Conservation (phyloP, 2,888 invertebrate species). For the Melinaea marsaeus region DNA sequence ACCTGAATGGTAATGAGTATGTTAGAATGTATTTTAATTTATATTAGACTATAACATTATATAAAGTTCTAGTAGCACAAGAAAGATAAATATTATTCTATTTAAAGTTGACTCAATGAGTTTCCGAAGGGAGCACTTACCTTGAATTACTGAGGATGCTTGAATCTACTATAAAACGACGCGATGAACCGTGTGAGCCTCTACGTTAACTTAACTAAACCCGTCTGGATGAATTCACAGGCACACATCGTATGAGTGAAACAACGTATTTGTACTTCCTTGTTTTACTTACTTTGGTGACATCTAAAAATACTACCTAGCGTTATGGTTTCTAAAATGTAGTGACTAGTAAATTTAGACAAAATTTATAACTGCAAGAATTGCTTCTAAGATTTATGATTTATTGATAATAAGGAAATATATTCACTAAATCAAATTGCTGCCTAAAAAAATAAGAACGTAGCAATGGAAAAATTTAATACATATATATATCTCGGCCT, state of each 20-base stretch:
- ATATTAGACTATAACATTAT: neutral
- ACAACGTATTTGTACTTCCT: slow-evolving; percentile 10
- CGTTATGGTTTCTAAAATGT: too few relatives aligned
- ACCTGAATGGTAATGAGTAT: too few relatives aligned
- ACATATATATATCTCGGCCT: too few relatives aligned
- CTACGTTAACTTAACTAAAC: slow-evolving; percentile 51
- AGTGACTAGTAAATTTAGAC: too few relatives aligned
- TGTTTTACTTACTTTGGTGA: slow-evolving; percentile 4
- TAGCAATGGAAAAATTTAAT: too few relatives aligned
- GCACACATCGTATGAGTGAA: slow-evolving; percentile 12
- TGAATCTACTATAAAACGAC: slow-evolving; percentile 45
- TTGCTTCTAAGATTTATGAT: too few relatives aligned
- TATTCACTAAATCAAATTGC: too few relatives aligned
- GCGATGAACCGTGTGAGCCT: slow-evolving; percentile 58
- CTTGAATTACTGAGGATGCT: slow-evolving; percentile 59
- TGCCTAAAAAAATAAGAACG: too few relatives aligned
- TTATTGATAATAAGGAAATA: too few relatives aligned
- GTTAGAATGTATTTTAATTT: neutral
- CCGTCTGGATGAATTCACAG: slow-evolving; percentile 43
- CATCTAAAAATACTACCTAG: too few relatives aligned
- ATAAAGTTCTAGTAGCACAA: neutral
- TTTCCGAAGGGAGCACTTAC: slow-evolving; percentile 66
- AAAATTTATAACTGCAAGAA: too few relatives aligned
- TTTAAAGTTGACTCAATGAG: slow-evolving; percentile 45
- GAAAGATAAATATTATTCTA: neutral